Base-by-base conservation (phyloP, 2,113 vertebrate species). In the Chloropsis cyanopogon region DNA sequence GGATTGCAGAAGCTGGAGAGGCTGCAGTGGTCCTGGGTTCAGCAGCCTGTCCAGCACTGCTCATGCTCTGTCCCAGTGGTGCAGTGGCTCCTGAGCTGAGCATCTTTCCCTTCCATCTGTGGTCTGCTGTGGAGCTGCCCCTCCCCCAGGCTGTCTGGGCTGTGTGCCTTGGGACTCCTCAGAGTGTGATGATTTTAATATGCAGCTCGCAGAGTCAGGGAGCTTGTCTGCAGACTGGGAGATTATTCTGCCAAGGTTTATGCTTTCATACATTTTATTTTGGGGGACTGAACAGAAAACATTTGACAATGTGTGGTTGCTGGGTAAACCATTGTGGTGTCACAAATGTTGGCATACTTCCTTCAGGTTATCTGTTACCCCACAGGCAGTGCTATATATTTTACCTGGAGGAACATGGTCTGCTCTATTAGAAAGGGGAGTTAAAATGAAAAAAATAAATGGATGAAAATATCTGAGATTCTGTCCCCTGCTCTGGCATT, bases 261-360 rank as follows among this genome's bases (percentile, higher is more conserved):
- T 0, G 0, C 26, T 80, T 69, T 31, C 56, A 52, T n/a, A 18
- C 0, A 0, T 87, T 90, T 79, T 25, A 41, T 82, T 85, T 79
- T 54, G 47, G 33, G 33, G 29, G 28, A 20, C 19, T 44, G 72
- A 35, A 41, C 37, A 69, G 57, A 68, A 65, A 57, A 24, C 46
- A 15, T 69, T 65, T 37, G 46, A 29, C 35, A 31, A 10, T 29
- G 25, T 33, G 49, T 37, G 22, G 25, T 57, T 90, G 47, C 72
- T 72, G 54, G 61, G n/a, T 71, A 76, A 54, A n/a, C 49, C 21
- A 5, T 53, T 33, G 60, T 88, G 71, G 35, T 82, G 59, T 79
- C 2, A 2, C 59, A 73, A 42, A 46, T 39, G 29, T 11, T 88
- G 47, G 28, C 23, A 10, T 41, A 5, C 6, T 78, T 84, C 35